Evolutionary conservation across 2,888 invertebrate genomes (phyloP).

Genomic region (Lamproptera curius): DNA sequence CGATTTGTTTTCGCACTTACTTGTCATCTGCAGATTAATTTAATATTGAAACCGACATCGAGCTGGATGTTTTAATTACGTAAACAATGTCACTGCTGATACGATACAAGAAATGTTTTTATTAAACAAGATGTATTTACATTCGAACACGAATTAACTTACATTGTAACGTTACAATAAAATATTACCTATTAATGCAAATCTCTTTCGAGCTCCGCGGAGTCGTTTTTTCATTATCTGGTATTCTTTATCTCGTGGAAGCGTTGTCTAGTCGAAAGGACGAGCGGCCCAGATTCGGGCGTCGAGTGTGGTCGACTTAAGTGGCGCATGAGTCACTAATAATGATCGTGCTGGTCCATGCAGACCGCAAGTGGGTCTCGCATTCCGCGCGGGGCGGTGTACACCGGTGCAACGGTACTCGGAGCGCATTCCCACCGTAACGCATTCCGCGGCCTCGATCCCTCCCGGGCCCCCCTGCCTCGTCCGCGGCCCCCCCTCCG

Average conservation of each 20-base stretch:
- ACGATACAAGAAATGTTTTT: neutral
- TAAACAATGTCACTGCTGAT: slow-evolving; percentile 3
- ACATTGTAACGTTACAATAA: neutral
- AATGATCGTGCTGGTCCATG: slow-evolving; percentile 47
- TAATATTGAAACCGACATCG: slow-evolving; percentile 12
- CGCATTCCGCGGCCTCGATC: slow-evolving; percentile 57
- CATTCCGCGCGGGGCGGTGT: slow-evolving; percentile 59
- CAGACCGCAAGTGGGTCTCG: slow-evolving; percentile 68
- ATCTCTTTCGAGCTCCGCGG: neutral
- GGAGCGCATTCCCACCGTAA: slow-evolving; percentile 70
- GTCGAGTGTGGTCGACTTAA: slow-evolving; percentile 36
- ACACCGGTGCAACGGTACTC: slow-evolving; percentile 70
- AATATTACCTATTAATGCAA: neutral
- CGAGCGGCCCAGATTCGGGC: slow-evolving; percentile 8
- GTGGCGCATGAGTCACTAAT: slow-evolving; percentile 61
- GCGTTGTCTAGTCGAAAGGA: slow-evolving; percentile 13
- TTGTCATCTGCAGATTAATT: slow-evolving; percentile 19
- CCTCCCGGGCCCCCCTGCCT: slow-evolving; percentile 45
- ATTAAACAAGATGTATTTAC: neutral
- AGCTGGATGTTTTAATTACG: neutral
- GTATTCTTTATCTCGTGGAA: neutral
- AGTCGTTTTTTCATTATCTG: neutral
- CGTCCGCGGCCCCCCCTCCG: slow-evolving; percentile 21
- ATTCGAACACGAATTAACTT: neutral
- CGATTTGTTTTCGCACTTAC: slow-evolving; percentile 21